phyloP scores from a whole-genome alignment of 1,140 invertebrate species.

The Phymastichus coffea region DNA sequence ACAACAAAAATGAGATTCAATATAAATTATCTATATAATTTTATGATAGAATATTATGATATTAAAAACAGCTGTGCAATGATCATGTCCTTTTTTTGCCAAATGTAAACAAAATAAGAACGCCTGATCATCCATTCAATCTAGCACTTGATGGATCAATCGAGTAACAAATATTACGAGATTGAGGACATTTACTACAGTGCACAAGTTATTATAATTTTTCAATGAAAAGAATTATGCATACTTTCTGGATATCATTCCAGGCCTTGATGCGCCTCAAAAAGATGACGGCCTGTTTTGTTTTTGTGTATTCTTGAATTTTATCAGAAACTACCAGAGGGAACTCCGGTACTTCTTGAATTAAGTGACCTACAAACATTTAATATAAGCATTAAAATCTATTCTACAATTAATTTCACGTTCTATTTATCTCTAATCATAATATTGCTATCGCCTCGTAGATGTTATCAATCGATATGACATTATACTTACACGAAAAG shows the following conservation, averaged over 20 bases:
- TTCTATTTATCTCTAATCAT: too few species aligned
- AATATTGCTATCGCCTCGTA: too few species aligned
- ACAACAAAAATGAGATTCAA: neutral
- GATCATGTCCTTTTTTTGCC: slow-evolving; percentile 39
- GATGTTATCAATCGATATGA: too few species aligned
- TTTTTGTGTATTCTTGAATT: slow-evolving; percentile 93
- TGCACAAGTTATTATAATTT: slow-evolving; percentile 29
- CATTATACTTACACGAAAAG: too few species aligned
- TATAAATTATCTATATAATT: neutral
- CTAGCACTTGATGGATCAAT: slow-evolving; percentile 45
- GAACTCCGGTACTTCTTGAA: slow-evolving; percentile 92
- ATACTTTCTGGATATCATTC: slow-evolving; percentile 96
- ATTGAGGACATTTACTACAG: slow-evolving; percentile 48
- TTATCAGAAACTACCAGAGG: slow-evolving; percentile 96
- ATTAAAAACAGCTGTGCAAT: slow-evolving; percentile 34
- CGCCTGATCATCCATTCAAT: slow-evolving; percentile 46
- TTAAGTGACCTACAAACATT: slow-evolving; percentile 75
- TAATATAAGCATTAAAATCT: slow-evolving; percentile 3
- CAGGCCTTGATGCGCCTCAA: slow-evolving; percentile 89
- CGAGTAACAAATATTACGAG: slow-evolving; percentile 29
- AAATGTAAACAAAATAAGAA: slow-evolving; percentile 32
- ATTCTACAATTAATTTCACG: slow-evolving; percentile 10
- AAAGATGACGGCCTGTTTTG: slow-evolving; percentile 95
- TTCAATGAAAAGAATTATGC: neutral
- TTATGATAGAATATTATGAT: slow-evolving; percentile 1